Evolutionary conservation across 1,140 invertebrate genomes (phyloP), one percentile per base, ranked within the genome.

Genomic region (Periplaneta americana): DNA sequence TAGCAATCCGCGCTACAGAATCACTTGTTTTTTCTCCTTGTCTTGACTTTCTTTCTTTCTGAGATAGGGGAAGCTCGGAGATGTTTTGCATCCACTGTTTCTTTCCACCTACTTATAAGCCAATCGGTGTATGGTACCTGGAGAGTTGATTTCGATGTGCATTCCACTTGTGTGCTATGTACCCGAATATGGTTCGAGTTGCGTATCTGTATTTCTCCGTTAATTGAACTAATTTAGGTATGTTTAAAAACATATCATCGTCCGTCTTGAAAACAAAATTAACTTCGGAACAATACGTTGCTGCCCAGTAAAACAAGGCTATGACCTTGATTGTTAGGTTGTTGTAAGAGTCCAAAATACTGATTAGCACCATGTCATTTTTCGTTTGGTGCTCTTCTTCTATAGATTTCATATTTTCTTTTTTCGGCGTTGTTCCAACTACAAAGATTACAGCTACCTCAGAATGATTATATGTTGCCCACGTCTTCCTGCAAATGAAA

Each of bases 211-310:
- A 92, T 80, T 91, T 92, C 74, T 92, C 90, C 37, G 94, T 90
- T 85, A 96, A 96, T 13, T 87, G 87, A 37, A 96, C 87, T 74
- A 97, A 88, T 48, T 93, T 91, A 74, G 93, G 93, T 82, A 97
- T 91, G 88, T 97, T 97, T 66, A 97, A 96, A 85, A 97, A 97
- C 95, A 97, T 96, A 87, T 97, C 96, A 87, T 97, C 96, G 86
- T 97, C 96, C 0, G 95, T 96, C 89, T 98, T 97, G 35, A 97
- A 89, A 77, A 97, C 87, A 84, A 93, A 96, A 83, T 90, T 91
- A 36, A 92, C 94, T 81, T 91, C 90, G 22, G 93, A 91, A 87
- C 96, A 98, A 85, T 95, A 94, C 78, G 90, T 92, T 85, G 94
- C 92, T 0, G 93, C 91, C 96, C 95, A 96, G 86, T 97, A 95